These are phyloP conservation scores for Eidolon helvum DNA, from an alignment of 2,113 vertebrate species.

Conservation along the genomic window DNA sequence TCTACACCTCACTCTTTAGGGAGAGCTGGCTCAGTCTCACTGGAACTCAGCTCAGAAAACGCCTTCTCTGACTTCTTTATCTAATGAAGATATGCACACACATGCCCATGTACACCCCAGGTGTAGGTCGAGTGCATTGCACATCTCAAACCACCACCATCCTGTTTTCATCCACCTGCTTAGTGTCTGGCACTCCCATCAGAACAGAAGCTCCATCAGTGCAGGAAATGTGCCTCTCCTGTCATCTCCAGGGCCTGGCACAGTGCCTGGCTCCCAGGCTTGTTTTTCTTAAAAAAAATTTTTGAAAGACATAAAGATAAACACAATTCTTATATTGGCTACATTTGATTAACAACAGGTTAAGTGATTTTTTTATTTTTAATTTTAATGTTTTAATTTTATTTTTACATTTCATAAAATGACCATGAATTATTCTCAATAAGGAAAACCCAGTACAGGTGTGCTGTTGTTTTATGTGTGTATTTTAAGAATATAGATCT, in stretches of 20 bases:
- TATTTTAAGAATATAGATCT: not conserved
- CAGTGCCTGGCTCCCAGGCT: not conserved
- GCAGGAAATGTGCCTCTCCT: not conserved
- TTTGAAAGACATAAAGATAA: not conserved
- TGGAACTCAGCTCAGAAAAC: not conserved
- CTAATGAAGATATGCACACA: not conserved
- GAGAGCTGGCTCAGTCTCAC: not conserved
- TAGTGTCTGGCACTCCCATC: not conserved
- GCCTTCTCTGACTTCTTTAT: not conserved
- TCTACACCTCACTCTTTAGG: not conserved
- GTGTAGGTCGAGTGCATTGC: not conserved
- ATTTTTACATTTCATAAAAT: constrained; percentile 11
- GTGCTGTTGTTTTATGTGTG: not conserved
- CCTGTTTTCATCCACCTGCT: not conserved
- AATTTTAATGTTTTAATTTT: not conserved
- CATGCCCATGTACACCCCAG: not conserved
- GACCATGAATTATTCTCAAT: not conserved
- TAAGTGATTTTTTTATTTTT: not conserved
- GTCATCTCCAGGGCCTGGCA: not conserved
- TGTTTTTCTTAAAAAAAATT: not conserved
- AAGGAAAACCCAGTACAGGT: not conserved
- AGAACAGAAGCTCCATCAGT: not conserved
- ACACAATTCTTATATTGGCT: not conserved
- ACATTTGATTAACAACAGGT: not conserved
- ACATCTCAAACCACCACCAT: not conserved